Base-by-base conservation (phyloP, 1,140 invertebrate genomes). In the Ephestia elutella region DNA sequence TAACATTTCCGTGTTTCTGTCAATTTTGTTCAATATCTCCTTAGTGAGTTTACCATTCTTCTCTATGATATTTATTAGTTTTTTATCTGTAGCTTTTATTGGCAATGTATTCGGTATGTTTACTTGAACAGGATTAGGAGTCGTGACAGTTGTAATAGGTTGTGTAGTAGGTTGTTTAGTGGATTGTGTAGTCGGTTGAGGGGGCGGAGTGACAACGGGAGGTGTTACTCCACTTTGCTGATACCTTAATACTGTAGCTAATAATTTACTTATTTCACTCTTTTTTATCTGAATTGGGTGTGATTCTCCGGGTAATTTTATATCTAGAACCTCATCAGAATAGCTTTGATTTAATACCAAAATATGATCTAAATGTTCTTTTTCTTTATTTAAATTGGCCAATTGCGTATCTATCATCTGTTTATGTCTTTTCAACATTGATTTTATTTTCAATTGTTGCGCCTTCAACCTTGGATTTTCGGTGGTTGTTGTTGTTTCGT, bases 1-100 rank as follows among this genome's bases (percentile, higher is more conserved):
- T 9, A 82, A 44, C 18, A 79, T 62, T 20, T 71, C 63, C 9
- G 80, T 79, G 19, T 82, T 80, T 59, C 57, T 66, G 54, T 80
- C 71, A 2, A 82, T 73, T 54, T 78, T 73, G 5, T 66, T 63
- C 48, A 82, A 58, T 28, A 82, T 79, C 56, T 74, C 66, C 9
- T 68, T 66, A 7, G 77, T 75, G 10, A 74, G 15, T 19, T 72
- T 69, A 11, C 71, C 66, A 13, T 77, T 77, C 20, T 63, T 60
- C 51, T 73, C 65, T 57, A 75, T 74, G 7, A 61, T 59, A 3
- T 56, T 61, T 13, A 44, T 44, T 2, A 44, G 15, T 0, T 15
- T 56, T 21, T 63, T 71, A 2, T 57, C 60, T 18, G 56, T 17
- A 15, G 63, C 58, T 44, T 53, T 30, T 20, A 13, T 17, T 48